Evolutionary conservation across 2,797 vertebrate species (phyloP).

Genomic region (Forpus xanthops): DNA sequence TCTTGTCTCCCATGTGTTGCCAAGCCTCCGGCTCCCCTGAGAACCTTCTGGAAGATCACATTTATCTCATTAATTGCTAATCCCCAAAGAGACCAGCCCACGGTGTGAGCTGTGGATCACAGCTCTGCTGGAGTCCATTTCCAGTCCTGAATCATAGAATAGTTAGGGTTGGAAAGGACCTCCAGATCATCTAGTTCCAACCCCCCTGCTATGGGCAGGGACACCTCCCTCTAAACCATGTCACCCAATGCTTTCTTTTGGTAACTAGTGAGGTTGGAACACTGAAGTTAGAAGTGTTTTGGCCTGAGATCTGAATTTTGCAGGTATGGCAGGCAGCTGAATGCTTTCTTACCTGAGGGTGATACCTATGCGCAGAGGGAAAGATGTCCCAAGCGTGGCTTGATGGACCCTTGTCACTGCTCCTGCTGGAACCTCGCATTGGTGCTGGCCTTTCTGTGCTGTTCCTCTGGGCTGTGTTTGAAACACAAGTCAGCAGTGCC

Average conservation of each 20-base stretch:
- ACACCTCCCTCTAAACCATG: too few relatives aligned
- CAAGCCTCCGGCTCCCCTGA: neutral
- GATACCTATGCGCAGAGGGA: neutral
- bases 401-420: neutral
- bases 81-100: neutral
- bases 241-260: neutral
- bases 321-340: neutral
- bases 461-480: rapidly evolving
- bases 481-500: neutral
- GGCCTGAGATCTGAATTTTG: neutral
- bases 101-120: neutral
- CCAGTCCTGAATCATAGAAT: too few relatives aligned
- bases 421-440: neutral
- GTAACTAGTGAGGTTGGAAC: neutral
- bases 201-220: too few relatives aligned
- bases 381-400: neutral
- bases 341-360: neutral
- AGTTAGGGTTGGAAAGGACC: too few relatives aligned
- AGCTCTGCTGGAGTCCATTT: neutral
- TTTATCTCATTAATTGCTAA: neutral
- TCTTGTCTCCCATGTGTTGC: neutral
- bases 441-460: neutral
- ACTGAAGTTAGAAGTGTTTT: neutral
- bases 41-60: neutral
- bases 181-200: too few relatives aligned